Evolutionary conservation across 2,888 invertebrate species (phyloP).

Genomic region (Dolomedes plantarius): DNA sequence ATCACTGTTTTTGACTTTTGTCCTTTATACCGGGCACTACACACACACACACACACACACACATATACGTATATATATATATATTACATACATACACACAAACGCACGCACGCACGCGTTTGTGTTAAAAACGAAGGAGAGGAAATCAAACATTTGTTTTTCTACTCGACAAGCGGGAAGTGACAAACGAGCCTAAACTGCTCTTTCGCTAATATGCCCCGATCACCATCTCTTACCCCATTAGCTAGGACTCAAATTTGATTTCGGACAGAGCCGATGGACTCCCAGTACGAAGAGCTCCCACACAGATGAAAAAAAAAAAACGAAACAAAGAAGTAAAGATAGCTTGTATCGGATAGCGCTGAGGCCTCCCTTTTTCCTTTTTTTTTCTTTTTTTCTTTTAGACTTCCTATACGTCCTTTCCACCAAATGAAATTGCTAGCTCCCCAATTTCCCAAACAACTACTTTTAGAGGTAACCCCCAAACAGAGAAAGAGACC

Average conservation of each 20-base stretch:
- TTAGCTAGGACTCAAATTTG: conserved; percentile 68
- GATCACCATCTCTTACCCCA: conserved; percentile 71
- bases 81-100: too few relatives aligned
- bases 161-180: conserved; percentile 7
- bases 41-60: too few relatives aligned
- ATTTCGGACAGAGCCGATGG: conserved; percentile 25
- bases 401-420: background rate
- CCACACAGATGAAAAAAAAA: background rate
- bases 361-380: background rate
- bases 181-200: conserved; percentile 66
- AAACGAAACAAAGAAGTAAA: background rate
- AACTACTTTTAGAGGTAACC: conserved; percentile 1
- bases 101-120: too few relatives aligned
- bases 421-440: background rate
- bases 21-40: too few relatives aligned
- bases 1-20: too few relatives aligned
- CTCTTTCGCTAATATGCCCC: conserved; percentile 67
- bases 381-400: background rate
- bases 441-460: background rate
- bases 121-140: too few relatives aligned
- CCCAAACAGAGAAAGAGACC: background rate
- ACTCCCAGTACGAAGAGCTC: background rate
- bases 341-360: background rate
- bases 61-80: too few relatives aligned
- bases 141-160: background rate